A percentile compares a stretch with the other conserved stretches of the same genome.
Evolutionary conservation across 2,797 vertebrate genomes (phyloP).

Genomic region (Gambusia yucatana): DNA sequence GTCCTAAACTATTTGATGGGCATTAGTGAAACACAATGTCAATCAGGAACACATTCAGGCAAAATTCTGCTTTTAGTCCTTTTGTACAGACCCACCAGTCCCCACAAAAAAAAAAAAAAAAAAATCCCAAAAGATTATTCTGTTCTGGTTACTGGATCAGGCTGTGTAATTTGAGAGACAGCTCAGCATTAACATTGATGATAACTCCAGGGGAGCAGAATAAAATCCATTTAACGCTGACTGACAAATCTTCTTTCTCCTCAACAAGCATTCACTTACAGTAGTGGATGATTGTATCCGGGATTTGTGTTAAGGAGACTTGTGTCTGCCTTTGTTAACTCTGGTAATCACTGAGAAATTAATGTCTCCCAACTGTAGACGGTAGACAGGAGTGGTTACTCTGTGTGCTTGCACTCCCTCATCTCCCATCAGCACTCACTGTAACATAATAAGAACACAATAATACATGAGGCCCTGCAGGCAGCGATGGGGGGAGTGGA

Average conservation of each 20-base stretch:
- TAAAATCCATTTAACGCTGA: constrained; percentile 70
- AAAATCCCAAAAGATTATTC: constrained; percentile 51
- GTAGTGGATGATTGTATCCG: constrained; percentile 58
- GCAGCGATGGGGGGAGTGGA: constrained; percentile 19
- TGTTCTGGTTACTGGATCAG: constrained; percentile 57
- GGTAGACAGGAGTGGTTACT: constrained; percentile 30
- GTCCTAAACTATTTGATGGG: constrained; percentile 72
- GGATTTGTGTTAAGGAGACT: constrained; percentile 44
- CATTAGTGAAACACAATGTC: constrained; percentile 58
- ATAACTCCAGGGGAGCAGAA: constrained; percentile 63
- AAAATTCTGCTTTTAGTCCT: constrained; percentile 46
- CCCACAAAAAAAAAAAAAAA: neutral
- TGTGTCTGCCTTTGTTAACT: constrained; percentile 52
- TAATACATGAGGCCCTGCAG: constrained; percentile 38
- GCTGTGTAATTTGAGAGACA: constrained; percentile 66
- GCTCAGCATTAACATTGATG: constrained; percentile 69
- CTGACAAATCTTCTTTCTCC: constrained; percentile 65
- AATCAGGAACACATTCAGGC: constrained; percentile 48
- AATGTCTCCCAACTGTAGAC: constrained; percentile 50
- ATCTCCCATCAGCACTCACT: constrained; percentile 27
- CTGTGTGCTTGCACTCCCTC: constrained; percentile 17
- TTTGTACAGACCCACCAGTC: constrained; percentile 17
- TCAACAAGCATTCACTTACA: constrained; percentile 60
- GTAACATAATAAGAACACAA: constrained; percentile 30
- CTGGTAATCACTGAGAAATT: constrained; percentile 53